A percentile compares a stretch with the other conserved stretches of the same genome.
These are phyloP conservation scores for Epinephelus awoara DNA, from an alignment of 2,797 vertebrate genomes.

Conservation along the genomic window DNA sequence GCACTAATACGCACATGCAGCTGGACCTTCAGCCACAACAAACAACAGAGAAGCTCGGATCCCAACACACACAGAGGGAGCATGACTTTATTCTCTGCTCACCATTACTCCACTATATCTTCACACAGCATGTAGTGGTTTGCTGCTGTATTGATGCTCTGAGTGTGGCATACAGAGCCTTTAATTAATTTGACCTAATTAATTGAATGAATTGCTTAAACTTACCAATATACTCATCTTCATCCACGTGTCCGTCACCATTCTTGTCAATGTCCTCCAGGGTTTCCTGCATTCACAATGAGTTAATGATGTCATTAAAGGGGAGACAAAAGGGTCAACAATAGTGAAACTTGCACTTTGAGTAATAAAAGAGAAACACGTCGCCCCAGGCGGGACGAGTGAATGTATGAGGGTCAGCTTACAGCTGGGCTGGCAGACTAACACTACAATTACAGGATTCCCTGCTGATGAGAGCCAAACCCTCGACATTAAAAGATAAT, in stretches of 20 bases:
- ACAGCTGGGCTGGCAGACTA: conserved; percentile 50
- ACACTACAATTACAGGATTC: conserved; percentile 39
- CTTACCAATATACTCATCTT: conserved; percentile 98
- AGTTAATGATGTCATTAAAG: conserved; percentile 65
- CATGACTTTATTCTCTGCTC: too few relatives aligned
- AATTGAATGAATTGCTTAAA: conserved; percentile 2
- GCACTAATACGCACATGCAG: too few relatives aligned
- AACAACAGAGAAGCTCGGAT: too few relatives aligned
- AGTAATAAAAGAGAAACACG: conserved; percentile 59
- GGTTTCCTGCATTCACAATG: conserved; percentile 90
- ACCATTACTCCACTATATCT: too few relatives aligned
- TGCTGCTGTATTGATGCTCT: too few relatives aligned
- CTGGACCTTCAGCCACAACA: too few relatives aligned
- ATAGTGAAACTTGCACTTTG: conserved; percentile 50
- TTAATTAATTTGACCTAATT: neutral
- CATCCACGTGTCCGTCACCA: conserved; percentile 94
- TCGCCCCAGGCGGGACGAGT: conserved; percentile 44
- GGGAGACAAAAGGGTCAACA: conserved; percentile 41
- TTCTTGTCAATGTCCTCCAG: conserved; percentile 99
- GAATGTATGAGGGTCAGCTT: conserved; percentile 48
- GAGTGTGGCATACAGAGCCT: too few relatives aligned
- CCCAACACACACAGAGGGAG: too few relatives aligned
- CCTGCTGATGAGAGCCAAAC: conserved; percentile 38
- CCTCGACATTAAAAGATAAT: conserved; percentile 27
- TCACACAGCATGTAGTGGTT: too few relatives aligned